phyloP scores from a whole-genome alignment of 2,797 vertebrate genomes.

The Muscicapa comitata region DNA sequence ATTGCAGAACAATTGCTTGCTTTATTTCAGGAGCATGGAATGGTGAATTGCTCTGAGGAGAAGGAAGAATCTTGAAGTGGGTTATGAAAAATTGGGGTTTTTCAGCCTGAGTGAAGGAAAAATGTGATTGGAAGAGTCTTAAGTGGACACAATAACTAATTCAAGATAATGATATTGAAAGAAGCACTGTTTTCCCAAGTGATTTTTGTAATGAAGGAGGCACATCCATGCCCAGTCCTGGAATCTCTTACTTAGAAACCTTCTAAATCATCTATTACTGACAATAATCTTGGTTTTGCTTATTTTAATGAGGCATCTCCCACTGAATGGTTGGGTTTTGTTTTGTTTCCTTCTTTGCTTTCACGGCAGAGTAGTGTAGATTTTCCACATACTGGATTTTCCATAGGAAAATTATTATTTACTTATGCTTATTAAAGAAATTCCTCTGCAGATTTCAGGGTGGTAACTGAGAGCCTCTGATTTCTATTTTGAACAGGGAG shows the following conservation, averaged over 20 bases:
- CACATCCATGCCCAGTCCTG: neutral
- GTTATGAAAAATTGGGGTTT: accelerated
- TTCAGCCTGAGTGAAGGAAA: neutral
- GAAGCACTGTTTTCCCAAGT: neutral
- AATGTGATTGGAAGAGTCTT: neutral
- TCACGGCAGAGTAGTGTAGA: neutral
- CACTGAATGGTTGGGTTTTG: neutral
- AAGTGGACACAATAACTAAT: neutral
- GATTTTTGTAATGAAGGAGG: neutral
- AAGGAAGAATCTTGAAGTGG: neutral
- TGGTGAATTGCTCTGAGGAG: neutral
- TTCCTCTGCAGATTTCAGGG: neutral
- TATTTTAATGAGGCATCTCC: neutral
- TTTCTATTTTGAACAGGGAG: constrained; percentile 19
- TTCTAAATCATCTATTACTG: neutral
- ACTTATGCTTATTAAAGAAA: neutral
- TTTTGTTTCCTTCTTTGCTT: neutral
- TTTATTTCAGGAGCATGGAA: neutral
- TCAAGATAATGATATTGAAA: constrained; percentile 1
- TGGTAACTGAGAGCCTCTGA: neutral
- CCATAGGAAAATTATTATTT: neutral
- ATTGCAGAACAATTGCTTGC: neutral
- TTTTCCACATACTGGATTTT: neutral
- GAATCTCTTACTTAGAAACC: neutral
- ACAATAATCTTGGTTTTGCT: neutral